phyloP scores from a whole-genome alignment of 2,888 invertebrate species.

The Ophion ventricosus region DNA sequence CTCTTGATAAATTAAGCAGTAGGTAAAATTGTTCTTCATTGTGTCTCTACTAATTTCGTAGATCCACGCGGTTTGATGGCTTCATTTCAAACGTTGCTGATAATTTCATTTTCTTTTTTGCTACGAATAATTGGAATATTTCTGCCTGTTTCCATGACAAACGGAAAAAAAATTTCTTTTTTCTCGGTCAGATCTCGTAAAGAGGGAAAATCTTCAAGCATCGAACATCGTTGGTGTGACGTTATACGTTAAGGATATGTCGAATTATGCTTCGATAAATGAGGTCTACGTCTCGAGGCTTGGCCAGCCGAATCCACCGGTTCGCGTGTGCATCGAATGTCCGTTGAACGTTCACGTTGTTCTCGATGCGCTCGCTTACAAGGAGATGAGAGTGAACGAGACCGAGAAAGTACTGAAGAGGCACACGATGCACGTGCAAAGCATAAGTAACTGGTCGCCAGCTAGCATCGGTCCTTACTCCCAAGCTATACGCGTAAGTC shows the following conservation, averaged over 20 bases:
- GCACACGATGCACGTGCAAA: conserved; percentile 96
- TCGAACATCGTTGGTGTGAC: conserved; percentile 91
- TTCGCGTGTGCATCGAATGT: conserved; percentile 93
- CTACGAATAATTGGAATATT: not conserved
- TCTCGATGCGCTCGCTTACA: conserved; percentile 90
- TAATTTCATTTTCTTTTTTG: not conserved
- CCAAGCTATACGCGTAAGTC: conserved; percentile 92
- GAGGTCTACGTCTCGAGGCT: conserved; percentile 90
- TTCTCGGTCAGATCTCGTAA: conserved; percentile 77
- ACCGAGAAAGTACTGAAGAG: conserved; percentile 82
- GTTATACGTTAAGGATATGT: conserved; percentile 93
- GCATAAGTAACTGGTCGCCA: conserved; percentile 99
- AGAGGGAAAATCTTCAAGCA: conserved; percentile 78
- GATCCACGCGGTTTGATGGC: not conserved
- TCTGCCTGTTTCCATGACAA: no score
- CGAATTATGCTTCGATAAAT: conserved; percentile 91
- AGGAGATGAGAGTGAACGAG: conserved; percentile 76
- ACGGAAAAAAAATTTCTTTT: no score
- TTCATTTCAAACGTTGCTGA: no score
- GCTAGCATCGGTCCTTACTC: conserved; percentile 98
- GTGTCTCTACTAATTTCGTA: conserved; percentile 32
- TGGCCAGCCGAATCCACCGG: conserved; percentile 91
- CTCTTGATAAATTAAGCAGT: conserved; percentile 92
- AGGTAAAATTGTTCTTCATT: conserved; percentile 85
- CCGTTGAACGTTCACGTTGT: conserved; percentile 91